Percentiles rank a stretch among this genome's conserved stretches.
Conservation (phyloP, 2,113 vertebrate species). For the Baryphthengus martii region DNA sequence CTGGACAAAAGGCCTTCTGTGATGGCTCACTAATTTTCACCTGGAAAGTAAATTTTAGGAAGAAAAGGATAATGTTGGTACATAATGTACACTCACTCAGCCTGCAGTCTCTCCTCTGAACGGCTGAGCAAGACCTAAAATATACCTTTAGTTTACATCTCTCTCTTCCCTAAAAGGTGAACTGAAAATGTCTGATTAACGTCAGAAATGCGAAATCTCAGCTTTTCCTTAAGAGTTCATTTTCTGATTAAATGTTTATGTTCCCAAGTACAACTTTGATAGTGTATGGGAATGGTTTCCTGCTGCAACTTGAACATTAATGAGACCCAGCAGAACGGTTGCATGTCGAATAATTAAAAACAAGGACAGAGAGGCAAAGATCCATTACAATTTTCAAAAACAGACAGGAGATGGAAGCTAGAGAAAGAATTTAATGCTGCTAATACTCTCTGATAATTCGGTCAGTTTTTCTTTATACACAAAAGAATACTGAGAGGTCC, state of each 20-base stretch:
- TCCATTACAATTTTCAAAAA: neutral
- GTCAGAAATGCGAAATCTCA: neutral
- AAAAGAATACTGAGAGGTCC: neutral
- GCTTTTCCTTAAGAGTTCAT: neutral
- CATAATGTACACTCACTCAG: neutral
- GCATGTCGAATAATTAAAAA: neutral
- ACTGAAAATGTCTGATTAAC: neutral
- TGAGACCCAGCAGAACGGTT: neutral
- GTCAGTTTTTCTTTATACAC: neutral
- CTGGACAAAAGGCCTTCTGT: neutral
- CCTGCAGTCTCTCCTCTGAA: neutral
- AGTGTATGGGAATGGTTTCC: neutral
- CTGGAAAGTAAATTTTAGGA: neutral
- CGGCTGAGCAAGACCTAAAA: neutral
- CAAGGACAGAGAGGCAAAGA: neutral
- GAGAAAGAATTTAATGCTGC: neutral
- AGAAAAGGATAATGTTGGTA: neutral
- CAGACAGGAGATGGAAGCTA: neutral
- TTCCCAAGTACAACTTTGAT: neutral
- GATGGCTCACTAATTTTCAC: neutral
- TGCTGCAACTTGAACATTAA: neutral
- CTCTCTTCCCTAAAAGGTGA: neutral
- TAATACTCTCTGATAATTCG: neutral
- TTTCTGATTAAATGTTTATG: neutral
- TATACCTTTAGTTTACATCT: neutral